Evolutionary conservation across 2,888 invertebrate species (phyloP).

Genomic region (Leucania comma): DNA sequence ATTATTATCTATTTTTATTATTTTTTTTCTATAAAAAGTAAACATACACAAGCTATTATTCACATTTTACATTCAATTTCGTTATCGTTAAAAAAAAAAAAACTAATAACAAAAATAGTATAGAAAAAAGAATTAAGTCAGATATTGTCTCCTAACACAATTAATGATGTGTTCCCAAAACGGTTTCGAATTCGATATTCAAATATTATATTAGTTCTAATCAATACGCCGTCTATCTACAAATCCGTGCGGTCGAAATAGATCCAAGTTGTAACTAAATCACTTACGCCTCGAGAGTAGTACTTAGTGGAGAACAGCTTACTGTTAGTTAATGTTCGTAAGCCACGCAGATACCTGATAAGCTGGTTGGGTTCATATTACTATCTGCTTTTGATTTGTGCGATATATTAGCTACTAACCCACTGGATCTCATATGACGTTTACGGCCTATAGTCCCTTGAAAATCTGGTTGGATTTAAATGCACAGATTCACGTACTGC

Average conservation of each 20-base stretch:
- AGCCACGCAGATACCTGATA: conserved; percentile 44
- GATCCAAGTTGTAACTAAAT: conserved; percentile 38
- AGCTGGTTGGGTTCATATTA: conserved; percentile 41
- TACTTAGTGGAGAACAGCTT: conserved; percentile 42
- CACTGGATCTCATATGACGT: background rate
- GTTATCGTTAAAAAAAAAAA: too few relatives aligned
- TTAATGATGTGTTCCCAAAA: too few relatives aligned
- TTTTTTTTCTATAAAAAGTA: too few relatives aligned
- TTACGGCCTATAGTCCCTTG: too few relatives aligned
- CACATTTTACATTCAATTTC: too few relatives aligned
- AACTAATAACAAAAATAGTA: too few relatives aligned
- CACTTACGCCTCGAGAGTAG: conserved; percentile 23
- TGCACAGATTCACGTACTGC: too few relatives aligned
- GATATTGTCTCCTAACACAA: too few relatives aligned
- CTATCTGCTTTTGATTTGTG: conserved; percentile 54
- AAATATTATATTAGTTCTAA: conserved; percentile 28
- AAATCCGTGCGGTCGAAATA: background rate
- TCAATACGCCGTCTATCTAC: conserved; percentile 1
- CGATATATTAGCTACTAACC: conserved; percentile 23
- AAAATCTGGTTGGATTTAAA: too few relatives aligned
- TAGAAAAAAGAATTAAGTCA: too few relatives aligned
- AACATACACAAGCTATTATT: too few relatives aligned
- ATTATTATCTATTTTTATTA: too few relatives aligned
- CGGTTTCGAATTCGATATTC: background rate
- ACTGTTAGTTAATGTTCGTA: conserved; percentile 31